Evolutionary conservation across 2,797 vertebrate genomes (phyloP), one percentile per base, ranked within the genome.

Genomic region (Toxotes lorentzi): DNA sequence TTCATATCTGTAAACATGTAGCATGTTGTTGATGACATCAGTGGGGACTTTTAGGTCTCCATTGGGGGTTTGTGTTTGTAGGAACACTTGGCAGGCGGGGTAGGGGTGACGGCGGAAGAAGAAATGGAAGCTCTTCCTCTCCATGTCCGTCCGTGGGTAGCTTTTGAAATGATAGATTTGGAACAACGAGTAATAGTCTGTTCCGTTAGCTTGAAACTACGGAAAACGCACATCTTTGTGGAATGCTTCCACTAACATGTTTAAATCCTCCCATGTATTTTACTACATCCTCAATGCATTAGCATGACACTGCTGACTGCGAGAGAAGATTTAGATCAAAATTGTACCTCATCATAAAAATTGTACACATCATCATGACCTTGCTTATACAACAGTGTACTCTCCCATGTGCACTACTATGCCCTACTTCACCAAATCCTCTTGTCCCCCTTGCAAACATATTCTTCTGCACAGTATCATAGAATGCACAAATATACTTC

Each of bases 1-100:
- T 79, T 60, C 58, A 68, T 63, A 69, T 83, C 48, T 89, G 24
- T 79, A 80, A 85, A 60, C 94, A 96, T 95, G 94, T 96, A 95
- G 92, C 62, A 34, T 70, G 70, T 64, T 87, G 77, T 66, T 89
- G 66, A 66, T 90, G 83, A 91, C 79, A 86, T 83, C 78, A 86
- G 63, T 35, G 68, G 87, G 65, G 80, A 88, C 70, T 89, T 92
- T 91, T 70, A 80, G 70, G 51, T 87, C 88, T 88, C 85, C 82
- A 86, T 83, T 66, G 78, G 79, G 83, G 86, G 78, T 80, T 87
- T 85, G 73, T 68, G 63, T 69, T 72, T 58, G 53, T 68, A 76
- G 89, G 89, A 91, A 90, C 82, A 88, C 60, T 89, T 78, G 72
- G 71, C 80, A 91, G 87, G 89, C 73, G 79, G 56, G 57, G 65